Base-by-base conservation (phyloP, 1,140 invertebrate genomes). In the Melitaea cinxia region DNA sequence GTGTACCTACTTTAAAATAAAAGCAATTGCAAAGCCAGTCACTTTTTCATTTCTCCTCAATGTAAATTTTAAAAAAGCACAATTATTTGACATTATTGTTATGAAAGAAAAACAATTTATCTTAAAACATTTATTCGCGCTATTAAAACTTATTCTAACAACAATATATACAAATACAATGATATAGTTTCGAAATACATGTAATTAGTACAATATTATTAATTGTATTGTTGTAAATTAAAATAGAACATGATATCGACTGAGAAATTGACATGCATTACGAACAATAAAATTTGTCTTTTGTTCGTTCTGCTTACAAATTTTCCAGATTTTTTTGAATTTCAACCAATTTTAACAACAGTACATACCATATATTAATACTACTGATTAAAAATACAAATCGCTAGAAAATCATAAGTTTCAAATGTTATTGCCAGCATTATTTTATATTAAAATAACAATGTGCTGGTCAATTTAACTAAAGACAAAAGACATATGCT, bases 111-210 rank as follows among this genome's bases (percentile, higher is more conserved):
- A 42, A 42, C 14, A 17, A 9, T 17, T 17, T 0, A 17, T 39
- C 7, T 47, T 47, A n/a, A 23, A n/a, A 60, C 58, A 60, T 60
- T 60, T 60, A 60, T 15, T 60, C 47, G 45, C 42, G 30, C 47
- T 60, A 60, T 60, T 1, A 59, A 60, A 59, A 35, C 53, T 63
- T 57, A 58, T 57, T 52, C n/a, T 23, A 54, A 26, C 49, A 65
- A 57, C 62, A 65, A 65, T 57, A 65, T 57, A 50, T 64, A 57
- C 45, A 65, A 17, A 39, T 14, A 56, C 33, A 9, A 14, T 39
- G 15, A 21, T 12, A 23, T 3, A 47, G 12, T 23, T 23, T n/a
- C 4, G 23, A 21, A 47, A 47, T 12, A 47, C 23, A 19, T 10
- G 6, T 47, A 21, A 47, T 39, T 15, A n/a, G 37, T 15, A 14